phyloP scores from a whole-genome alignment of 2,797 vertebrate genomes.

The Capromys pilorides region DNA sequence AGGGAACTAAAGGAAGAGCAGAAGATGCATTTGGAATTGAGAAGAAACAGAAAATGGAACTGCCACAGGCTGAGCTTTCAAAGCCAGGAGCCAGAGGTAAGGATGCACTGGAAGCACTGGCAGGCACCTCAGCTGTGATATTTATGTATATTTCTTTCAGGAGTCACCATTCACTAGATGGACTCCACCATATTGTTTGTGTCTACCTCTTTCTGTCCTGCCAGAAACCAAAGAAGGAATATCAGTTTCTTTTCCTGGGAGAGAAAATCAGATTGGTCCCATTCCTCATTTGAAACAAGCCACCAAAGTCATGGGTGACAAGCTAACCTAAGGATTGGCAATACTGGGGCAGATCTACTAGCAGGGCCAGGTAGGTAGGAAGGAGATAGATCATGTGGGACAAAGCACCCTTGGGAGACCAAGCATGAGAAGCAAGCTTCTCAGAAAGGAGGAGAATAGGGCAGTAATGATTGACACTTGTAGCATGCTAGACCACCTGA shows the following conservation, averaged over 20 bases:
- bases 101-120: neutral
- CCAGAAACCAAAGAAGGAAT: neutral
- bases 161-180: neutral
- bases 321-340: neutral
- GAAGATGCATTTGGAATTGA: neutral
- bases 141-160: neutral
- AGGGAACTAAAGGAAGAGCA: neutral
- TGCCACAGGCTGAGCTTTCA: neutral
- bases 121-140: neutral
- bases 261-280: neutral
- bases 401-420: neutral
- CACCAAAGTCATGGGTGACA: neutral
- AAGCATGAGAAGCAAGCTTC: neutral
- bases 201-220: neutral
- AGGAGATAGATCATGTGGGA: neutral
- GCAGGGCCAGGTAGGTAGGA: neutral
- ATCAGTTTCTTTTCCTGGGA: neutral
- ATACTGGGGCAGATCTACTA: neutral
- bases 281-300: neutral
- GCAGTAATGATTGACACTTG: neutral
- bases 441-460: neutral
- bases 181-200: neutral
- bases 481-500: neutral
- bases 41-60: slow-evolving; percentile 30
- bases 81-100: neutral